Evolutionary conservation across 2,797 vertebrate genomes (phyloP).

Genomic region (Luscinia luscinia): DNA sequence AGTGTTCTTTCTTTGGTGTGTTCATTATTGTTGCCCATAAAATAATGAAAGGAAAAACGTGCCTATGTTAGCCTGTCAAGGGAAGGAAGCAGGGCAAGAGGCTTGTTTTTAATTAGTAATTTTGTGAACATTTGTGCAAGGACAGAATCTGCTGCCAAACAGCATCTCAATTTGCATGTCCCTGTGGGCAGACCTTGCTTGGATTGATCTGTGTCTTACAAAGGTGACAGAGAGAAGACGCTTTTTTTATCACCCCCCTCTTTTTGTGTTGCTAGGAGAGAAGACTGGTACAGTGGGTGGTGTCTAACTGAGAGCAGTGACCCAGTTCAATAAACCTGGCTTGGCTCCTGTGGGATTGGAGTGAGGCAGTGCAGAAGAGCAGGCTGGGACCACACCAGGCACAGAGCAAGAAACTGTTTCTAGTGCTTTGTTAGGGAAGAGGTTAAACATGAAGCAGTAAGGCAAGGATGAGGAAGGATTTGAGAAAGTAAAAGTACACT

Average conservation of each 20-base stretch:
- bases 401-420: not conserved
- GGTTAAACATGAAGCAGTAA: not conserved
- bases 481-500: not conserved
- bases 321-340: slow-evolving; percentile 76
- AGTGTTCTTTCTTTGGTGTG: slow-evolving; percentile 16
- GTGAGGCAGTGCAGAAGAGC: not conserved
- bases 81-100: slow-evolving; percentile 57
- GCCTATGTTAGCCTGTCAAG: slow-evolving; percentile 41
- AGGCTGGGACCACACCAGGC: not conserved
- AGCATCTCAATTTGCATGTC: slow-evolving; percentile 62
- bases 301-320: slow-evolving; percentile 83
- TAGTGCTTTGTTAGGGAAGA: not conserved
- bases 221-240: slow-evolving; percentile 65
- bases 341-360: slow-evolving; percentile 69
- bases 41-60: slow-evolving; percentile 64
- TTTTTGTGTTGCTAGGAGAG: not conserved
- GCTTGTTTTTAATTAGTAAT: slow-evolving; percentile 49
- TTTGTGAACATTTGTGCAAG: slow-evolving; percentile 42
- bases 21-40: slow-evolving; percentile 34
- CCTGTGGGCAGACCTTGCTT: slow-evolving; percentile 61
- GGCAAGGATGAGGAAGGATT: not conserved
- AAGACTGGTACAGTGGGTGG: slow-evolving; percentile 70
- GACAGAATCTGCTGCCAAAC: slow-evolving; percentile 55
- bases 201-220: slow-evolving; percentile 83
- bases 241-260: not conserved